Conservation (phyloP, 2,113 vertebrate species). For the Varanus salvator region DNA sequence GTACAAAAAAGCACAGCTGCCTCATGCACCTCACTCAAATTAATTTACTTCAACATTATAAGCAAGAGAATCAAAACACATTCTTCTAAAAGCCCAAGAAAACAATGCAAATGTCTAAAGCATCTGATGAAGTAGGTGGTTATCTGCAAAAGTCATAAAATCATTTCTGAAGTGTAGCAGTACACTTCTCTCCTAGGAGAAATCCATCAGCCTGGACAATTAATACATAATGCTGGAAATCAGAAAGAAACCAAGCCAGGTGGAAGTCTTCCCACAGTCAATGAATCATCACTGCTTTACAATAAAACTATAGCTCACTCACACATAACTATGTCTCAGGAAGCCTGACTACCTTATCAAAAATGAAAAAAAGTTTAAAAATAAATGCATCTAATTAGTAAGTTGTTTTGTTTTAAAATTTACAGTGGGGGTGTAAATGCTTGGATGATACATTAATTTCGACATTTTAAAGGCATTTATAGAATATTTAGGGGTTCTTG, state of each 20-base stretch:
- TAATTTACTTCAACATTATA: too few relatives aligned
- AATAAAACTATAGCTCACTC: background rate
- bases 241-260: background rate
- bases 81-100: too few relatives aligned
- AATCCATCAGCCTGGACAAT: background rate
- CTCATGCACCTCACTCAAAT: too few relatives aligned
- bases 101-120: background rate
- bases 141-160: background rate
- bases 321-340: conserved; percentile 45
- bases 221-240: background rate
- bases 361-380: conserved; percentile 58
- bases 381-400: conserved; percentile 52
- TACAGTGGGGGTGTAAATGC: background rate
- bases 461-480: background rate
- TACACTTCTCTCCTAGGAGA: background rate
- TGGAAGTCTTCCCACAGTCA: background rate
- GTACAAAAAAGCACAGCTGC: too few relatives aligned
- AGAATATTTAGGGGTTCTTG: background rate
- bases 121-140: background rate
- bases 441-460: background rate
- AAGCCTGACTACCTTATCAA: conserved; percentile 51
- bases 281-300: background rate
- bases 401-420: conserved; percentile 2
- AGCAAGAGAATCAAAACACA: too few relatives aligned
- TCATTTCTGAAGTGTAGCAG: background rate